Percentiles rank a stretch among this genome's conserved stretches.
These are phyloP conservation scores for Deroplatys truncata DNA, from an alignment of 2,888 invertebrate genomes.

Conservation along the genomic window DNA sequence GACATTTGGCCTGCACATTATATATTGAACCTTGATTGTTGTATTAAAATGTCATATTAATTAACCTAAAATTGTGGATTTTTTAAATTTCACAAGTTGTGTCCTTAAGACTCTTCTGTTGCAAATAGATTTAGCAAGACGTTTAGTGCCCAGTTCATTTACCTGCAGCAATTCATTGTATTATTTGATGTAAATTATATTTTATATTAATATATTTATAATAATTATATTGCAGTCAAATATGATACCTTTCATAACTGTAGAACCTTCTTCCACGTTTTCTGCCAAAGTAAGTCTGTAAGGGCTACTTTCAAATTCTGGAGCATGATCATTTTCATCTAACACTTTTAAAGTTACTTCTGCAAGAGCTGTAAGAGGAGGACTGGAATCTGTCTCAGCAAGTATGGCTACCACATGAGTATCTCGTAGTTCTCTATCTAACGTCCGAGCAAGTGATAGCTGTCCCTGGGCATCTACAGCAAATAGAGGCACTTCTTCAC, in stretches of 20 bases:
- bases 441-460: conserved; percentile 64
- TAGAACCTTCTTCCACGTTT: conserved; percentile 73
- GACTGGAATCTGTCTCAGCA: conserved; percentile 68
- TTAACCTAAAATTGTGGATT: too few relatives aligned
- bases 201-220: too few relatives aligned
- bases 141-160: too few relatives aligned
- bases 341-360: conserved; percentile 74
- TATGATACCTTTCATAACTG: conserved; percentile 56
- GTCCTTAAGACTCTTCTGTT: too few relatives aligned
- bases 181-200: too few relatives aligned
- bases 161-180: too few relatives aligned
- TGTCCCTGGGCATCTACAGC: conserved; percentile 68
- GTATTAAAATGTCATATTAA: too few relatives aligned
- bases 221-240: background rate
- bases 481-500: conserved; percentile 61
- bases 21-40: too few relatives aligned
- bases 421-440: conserved; percentile 69
- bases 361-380: conserved; percentile 64
- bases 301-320: conserved; percentile 78
- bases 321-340: conserved; percentile 88
- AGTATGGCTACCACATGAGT: conserved; percentile 67
- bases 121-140: too few relatives aligned
- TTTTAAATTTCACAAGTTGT: too few relatives aligned
- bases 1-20: too few relatives aligned
- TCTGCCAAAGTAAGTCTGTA: conserved; percentile 77